Percentiles rank a stretch among this genome's conserved stretches.
These are phyloP conservation scores for Coptodon rendalli DNA, from an alignment of 2,113 vertebrate genomes.

Conservation along the genomic window DNA sequence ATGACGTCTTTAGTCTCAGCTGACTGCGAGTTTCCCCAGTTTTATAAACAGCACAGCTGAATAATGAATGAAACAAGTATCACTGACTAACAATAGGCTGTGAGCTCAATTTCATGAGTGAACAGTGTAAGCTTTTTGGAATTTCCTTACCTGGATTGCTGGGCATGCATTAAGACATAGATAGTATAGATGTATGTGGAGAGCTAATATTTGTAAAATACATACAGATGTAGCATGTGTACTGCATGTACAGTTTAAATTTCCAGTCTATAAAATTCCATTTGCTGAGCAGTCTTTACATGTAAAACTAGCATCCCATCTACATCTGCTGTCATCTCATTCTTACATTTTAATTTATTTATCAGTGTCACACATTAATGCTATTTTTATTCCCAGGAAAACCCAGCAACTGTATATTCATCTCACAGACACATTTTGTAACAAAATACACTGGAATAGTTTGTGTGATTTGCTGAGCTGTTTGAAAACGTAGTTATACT, in stretches of 20 bases:
- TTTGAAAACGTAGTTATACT: background rate
- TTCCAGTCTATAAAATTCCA: background rate
- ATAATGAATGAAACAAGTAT: background rate
- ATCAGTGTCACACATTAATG: background rate
- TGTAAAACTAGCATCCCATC: background rate
- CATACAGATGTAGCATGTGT: background rate
- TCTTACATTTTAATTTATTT: background rate
- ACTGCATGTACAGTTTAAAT: background rate
- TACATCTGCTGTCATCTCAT: background rate
- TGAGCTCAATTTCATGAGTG: background rate
- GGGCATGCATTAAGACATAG: background rate
- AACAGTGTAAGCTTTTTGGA: background rate
- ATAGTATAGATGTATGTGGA: background rate
- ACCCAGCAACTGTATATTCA: background rate
- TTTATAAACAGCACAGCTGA: background rate
- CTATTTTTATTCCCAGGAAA: background rate
- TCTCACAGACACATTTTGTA: background rate
- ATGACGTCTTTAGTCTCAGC: background rate
- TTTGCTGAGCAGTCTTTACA: background rate
- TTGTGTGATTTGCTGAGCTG: background rate
- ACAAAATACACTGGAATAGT: background rate
- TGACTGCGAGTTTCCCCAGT: background rate
- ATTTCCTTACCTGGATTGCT: background rate
- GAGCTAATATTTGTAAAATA: background rate
- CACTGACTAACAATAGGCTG: background rate